These are phyloP conservation scores for Lordiphosa andalusiaca DNA, from an alignment of 2,888 invertebrate genomes.

Conservation along the genomic window DNA sequence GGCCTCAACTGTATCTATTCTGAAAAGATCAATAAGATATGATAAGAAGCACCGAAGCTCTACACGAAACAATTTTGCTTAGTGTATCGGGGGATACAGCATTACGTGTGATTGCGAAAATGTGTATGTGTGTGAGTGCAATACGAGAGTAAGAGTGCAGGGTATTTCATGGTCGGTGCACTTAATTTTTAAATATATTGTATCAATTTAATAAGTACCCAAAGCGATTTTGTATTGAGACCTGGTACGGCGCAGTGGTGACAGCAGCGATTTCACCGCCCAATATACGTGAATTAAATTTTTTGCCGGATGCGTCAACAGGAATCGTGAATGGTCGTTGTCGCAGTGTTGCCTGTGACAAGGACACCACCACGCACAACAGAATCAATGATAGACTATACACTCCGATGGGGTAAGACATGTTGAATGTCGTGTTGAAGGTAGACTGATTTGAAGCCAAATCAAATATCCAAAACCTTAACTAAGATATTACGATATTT, in stretches of 20 bases:
- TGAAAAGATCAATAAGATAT: no score
- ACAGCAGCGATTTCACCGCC: conserved; percentile 62
- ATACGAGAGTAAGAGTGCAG: no score
- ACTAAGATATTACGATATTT: conserved; percentile 24
- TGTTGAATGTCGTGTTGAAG: conserved; percentile 38
- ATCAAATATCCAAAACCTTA: conserved; percentile 27
- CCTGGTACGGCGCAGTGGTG: conserved; percentile 75
- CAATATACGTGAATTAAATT: conserved; percentile 52
- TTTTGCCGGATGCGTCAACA: conserved; percentile 5
- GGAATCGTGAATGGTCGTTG: conserved; percentile 18
- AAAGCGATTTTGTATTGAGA: conserved; percentile 72
- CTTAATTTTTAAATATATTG: neutral
- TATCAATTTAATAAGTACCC: conserved; percentile 32
- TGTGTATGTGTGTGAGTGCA: no score
- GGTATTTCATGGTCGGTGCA: no score
- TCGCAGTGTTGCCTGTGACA: conserved; percentile 24
- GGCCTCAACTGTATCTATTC: no score
- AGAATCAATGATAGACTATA: conserved; percentile 15
- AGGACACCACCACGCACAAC: conserved; percentile 31
- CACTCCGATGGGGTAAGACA: conserved; percentile 43
- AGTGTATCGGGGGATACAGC: no score
- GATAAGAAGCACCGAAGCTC: no score
- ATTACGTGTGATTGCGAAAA: no score
- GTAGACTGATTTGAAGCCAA: conserved; percentile 41
- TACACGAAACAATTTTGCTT: no score